These are phyloP conservation scores for Alviniconcha strummeri DNA, from an alignment of 2,888 invertebrate genomes.

Conservation along the genomic window DNA sequence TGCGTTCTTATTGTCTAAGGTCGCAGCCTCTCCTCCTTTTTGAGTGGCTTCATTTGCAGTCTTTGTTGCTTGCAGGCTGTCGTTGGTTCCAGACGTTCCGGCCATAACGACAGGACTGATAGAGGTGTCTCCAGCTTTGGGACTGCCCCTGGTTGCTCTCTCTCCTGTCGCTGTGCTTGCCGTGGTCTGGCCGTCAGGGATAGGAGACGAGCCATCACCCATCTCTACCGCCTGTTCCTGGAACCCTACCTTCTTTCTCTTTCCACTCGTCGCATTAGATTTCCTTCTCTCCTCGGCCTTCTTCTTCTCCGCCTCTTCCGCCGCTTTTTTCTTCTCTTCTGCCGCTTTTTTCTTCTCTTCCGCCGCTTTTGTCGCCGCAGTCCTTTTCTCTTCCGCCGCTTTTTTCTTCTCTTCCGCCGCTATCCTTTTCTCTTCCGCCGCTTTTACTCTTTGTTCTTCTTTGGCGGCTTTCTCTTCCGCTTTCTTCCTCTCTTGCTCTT, in stretches of 20 bases:
- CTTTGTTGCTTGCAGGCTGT: too few species aligned
- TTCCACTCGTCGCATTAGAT: background rate
- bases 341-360: slow-evolving; percentile 11
- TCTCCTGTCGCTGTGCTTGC: too few species aligned
- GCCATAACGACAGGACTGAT: too few species aligned
- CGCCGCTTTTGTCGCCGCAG: background rate
- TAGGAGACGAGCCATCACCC: background rate
- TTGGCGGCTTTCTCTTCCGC: slow-evolving; percentile 4
- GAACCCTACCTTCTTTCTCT: slow-evolving; percentile 16
- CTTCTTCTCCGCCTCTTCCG: background rate
- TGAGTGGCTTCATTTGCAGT: too few species aligned
- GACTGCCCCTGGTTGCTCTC: too few species aligned
- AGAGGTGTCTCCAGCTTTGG: too few species aligned
- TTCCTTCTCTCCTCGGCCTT: background rate
- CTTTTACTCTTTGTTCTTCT: background rate
- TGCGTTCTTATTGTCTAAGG: too few species aligned
- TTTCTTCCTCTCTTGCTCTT: background rate
- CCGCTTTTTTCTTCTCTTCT: background rate
- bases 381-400: background rate
- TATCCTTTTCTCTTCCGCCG: background rate
- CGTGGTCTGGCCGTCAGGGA: too few species aligned
- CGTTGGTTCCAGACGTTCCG: too few species aligned
- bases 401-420: background rate
- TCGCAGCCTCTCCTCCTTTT: too few species aligned
- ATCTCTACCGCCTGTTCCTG: background rate